Conservation (phyloP, 2,888 invertebrate species). For the Alsophila aescularia region DNA sequence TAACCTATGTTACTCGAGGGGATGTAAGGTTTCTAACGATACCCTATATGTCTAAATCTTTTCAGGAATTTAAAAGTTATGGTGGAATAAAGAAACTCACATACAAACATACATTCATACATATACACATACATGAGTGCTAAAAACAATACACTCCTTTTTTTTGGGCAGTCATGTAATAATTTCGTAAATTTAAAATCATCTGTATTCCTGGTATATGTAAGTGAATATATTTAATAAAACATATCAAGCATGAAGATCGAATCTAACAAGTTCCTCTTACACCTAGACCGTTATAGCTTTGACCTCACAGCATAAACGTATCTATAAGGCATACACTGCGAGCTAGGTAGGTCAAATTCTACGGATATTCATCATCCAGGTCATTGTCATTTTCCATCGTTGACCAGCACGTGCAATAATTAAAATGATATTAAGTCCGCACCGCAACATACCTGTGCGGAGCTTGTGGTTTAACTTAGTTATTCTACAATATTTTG, state of each 20-base stretch:
- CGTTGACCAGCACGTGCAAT: neutral
- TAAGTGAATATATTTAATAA: conserved; percentile 5
- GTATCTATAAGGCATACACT: conserved; percentile 18
- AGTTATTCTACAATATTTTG: conserved; percentile 8
- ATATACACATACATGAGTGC: no score
- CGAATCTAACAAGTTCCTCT: neutral
- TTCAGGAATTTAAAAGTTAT: no score
- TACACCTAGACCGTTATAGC: conserved; percentile 14
- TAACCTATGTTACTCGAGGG: no score
- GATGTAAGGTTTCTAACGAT: no score
- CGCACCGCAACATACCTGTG: neutral
- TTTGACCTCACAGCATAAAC: conserved; percentile 1
- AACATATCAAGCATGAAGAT: conserved; percentile 8
- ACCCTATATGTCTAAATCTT: no score
- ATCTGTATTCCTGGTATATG: neutral
- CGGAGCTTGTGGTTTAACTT: neutral
- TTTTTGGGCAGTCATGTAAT: no score
- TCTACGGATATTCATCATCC: conserved; percentile 13
- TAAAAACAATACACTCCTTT: no score
- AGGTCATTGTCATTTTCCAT: conserved; percentile 20
- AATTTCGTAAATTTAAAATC: no score
- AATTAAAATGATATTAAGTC: conserved; percentile 17
- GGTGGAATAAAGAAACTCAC: no score
- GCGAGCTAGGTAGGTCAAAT: conserved; percentile 23
- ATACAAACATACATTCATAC: no score